phyloP scores from a whole-genome alignment of 1,140 invertebrate species.

The Arctopsyche grandis region DNA sequence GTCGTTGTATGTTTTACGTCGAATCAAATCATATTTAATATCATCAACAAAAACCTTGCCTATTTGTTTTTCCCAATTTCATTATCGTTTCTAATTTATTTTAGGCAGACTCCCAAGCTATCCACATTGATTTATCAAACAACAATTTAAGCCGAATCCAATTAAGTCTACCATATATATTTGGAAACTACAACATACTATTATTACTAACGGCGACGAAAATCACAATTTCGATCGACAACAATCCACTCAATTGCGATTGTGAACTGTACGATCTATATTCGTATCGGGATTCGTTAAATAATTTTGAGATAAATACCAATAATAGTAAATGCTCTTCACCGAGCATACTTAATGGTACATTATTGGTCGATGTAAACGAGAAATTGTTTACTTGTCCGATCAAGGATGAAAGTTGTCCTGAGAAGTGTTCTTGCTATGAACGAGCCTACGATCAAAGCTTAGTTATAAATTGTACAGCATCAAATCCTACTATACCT shows the following conservation, averaged over 20 bases:
- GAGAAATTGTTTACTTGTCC: slow-evolving; percentile 60
- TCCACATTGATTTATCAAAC: slow-evolving; percentile 62
- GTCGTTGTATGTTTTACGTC: no score
- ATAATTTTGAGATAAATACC: slow-evolving; percentile 60
- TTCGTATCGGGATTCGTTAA: slow-evolving; percentile 64
- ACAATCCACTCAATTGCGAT: slow-evolving; percentile 76
- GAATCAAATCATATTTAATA: no score
- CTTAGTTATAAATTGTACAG: slow-evolving; percentile 68
- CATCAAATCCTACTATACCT: slow-evolving; percentile 56
- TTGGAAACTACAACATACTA: no score
- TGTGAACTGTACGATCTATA: slow-evolving; percentile 69
- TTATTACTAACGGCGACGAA: slow-evolving; percentile 44
- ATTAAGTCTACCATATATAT: slow-evolving; percentile 56
- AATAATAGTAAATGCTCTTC: slow-evolving; percentile 62
- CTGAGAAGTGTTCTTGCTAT: slow-evolving; percentile 64
- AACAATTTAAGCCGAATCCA: slow-evolving; percentile 67
- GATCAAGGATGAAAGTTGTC: slow-evolving; percentile 61
- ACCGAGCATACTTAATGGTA: slow-evolving; percentile 54
- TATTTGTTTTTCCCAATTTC: no score
- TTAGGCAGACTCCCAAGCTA: slow-evolving; percentile 51
- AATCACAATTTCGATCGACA: slow-evolving; percentile 57
- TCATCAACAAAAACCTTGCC: no score
- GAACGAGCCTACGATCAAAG: slow-evolving; percentile 61
- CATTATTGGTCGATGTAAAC: slow-evolving; percentile 56
- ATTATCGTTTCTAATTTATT: slow-evolving; percentile 42